These are phyloP conservation scores for Chaetodon auriga DNA, from an alignment of 2,113 vertebrate genomes.

Conservation along the genomic window DNA sequence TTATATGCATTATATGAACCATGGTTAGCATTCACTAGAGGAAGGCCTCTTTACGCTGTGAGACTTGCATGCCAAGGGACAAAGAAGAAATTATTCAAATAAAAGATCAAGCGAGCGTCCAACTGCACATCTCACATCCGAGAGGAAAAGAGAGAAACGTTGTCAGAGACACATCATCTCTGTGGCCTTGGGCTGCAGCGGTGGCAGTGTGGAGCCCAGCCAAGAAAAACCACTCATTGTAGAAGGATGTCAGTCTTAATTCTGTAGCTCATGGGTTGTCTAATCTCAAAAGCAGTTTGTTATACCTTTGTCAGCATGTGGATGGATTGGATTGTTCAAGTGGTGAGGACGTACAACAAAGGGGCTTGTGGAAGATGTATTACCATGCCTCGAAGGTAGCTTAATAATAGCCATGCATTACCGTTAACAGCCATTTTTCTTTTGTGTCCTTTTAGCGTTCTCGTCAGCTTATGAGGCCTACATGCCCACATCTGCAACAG, in stretches of 20 bases:
- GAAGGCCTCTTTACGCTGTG: not conserved
- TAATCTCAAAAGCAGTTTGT: not conserved
- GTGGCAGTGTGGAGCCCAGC: constrained; percentile 9
- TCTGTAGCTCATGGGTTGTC: constrained; percentile 8
- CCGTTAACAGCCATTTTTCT: not conserved
- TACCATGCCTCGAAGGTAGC: constrained; percentile 10
- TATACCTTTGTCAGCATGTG: not conserved
- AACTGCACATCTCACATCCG: constrained; percentile 3
- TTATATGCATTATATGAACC: not conserved
- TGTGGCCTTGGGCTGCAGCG: constrained; percentile 27
- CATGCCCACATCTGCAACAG: constrained; percentile 13
- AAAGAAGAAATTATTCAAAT: not conserved
- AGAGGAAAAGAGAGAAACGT: constrained; percentile 14
- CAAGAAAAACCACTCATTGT: constrained; percentile 16
- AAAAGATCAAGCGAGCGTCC: not conserved
- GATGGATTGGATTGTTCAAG: constrained; percentile 1
- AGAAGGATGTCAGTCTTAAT: constrained; percentile 34
- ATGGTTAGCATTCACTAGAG: not conserved
- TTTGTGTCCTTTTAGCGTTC: not conserved
- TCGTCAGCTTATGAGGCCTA: constrained; percentile 1
- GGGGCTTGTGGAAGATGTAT: not conserved
- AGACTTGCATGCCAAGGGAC: not conserved
- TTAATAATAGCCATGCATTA: constrained; percentile 22
- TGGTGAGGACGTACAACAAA: constrained; percentile 1
- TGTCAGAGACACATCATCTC: constrained; percentile 39